phyloP scores from a whole-genome alignment of 2,113 vertebrate species.

The Hippocampus mohnikei region DNA sequence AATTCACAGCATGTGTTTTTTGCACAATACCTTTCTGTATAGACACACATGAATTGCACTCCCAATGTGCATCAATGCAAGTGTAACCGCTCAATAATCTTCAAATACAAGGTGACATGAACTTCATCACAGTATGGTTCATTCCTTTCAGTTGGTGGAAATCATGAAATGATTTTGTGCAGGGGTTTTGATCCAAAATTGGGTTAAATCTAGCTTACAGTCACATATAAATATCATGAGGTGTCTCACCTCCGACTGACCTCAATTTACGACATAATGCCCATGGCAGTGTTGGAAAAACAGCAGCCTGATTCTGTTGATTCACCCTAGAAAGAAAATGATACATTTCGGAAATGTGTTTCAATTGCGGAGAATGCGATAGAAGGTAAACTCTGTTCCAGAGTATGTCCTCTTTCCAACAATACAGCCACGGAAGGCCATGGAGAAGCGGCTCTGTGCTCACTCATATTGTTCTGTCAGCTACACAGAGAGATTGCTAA shows the following conservation, averaged over 20 bases:
- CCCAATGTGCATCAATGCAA: background rate
- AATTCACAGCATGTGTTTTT: background rate
- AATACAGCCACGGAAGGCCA: slow-evolving; percentile 1
- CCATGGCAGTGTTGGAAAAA: slow-evolving; percentile 41
- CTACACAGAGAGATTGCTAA: slow-evolving; percentile 38
- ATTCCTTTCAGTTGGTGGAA: slow-evolving; percentile 13
- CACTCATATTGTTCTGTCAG: slow-evolving; percentile 35
- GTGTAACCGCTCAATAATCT: slow-evolving; percentile 2
- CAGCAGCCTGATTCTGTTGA: slow-evolving; percentile 25
- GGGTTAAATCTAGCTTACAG: slow-evolving; percentile 41
- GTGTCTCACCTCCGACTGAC: slow-evolving; percentile 56
- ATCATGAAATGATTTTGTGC: slow-evolving; percentile 31
- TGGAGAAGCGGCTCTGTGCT: slow-evolving; percentile 16
- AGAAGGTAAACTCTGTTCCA: slow-evolving; percentile 21
- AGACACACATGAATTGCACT: background rate
- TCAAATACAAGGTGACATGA: slow-evolving; percentile 18
- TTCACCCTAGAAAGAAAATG: slow-evolving; percentile 49
- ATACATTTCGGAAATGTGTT: slow-evolving; percentile 36
- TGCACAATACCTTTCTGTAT: background rate
- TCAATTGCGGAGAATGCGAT: slow-evolving; percentile 27
- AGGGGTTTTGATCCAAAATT: slow-evolving; percentile 41
- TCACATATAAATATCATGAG: slow-evolving; percentile 33
- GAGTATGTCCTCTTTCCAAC: slow-evolving; percentile 19
- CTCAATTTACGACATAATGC: slow-evolving; percentile 53
- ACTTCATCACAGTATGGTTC: slow-evolving; percentile 6